These are phyloP conservation scores for Delichon dasypus DNA, from an alignment of 2,797 vertebrate genomes.

Conservation along the genomic window DNA sequence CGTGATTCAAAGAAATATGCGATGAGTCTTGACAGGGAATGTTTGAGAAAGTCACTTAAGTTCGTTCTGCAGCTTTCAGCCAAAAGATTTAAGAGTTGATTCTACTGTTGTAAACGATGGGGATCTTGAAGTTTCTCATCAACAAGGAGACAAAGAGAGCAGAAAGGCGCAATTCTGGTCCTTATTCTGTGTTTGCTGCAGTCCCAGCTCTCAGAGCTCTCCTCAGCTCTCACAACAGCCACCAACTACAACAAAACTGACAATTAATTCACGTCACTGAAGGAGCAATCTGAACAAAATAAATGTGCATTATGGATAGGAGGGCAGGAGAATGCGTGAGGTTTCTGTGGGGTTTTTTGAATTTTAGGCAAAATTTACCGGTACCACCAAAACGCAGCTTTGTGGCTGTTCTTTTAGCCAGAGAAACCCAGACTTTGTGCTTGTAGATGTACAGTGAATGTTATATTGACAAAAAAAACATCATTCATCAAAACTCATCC, in stretches of 20 bases:
- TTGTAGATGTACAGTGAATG: background rate
- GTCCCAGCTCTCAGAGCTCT: background rate
- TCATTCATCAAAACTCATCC: background rate
- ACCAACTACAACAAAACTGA: background rate
- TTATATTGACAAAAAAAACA: background rate
- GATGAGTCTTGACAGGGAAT: slow-evolving; percentile 47
- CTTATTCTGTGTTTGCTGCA: background rate
- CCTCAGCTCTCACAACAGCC: background rate
- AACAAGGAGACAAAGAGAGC: background rate
- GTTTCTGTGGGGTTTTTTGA: background rate
- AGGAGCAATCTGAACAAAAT: background rate
- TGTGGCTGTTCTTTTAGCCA: background rate
- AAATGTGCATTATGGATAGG: background rate
- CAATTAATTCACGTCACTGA: background rate
- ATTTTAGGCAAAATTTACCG: background rate
- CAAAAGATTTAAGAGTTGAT: background rate
- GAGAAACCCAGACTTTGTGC: background rate
- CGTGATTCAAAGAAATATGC: slow-evolving; percentile 55
- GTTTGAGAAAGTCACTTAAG: slow-evolving; percentile 45
- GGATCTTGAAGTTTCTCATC: background rate
- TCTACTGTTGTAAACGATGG: background rate
- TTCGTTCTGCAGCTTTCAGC: slow-evolving; percentile 44
- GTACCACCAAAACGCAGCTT: background rate
- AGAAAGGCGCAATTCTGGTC: background rate
- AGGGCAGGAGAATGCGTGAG: background rate